These are phyloP conservation scores for Lochmaea crataegi DNA, from an alignment of 2,888 invertebrate species.

Conservation along the genomic window DNA sequence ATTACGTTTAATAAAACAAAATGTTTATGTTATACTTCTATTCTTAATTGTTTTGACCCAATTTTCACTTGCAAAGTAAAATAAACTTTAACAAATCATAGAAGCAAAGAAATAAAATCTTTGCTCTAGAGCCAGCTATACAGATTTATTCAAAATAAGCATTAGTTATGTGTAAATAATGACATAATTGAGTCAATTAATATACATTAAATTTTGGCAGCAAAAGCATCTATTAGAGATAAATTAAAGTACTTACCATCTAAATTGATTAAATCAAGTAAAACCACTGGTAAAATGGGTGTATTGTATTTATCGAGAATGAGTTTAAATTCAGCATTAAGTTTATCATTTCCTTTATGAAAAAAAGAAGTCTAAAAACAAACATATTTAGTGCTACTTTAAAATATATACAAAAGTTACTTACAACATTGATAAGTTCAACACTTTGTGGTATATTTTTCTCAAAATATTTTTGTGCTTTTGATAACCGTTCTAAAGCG, in stretches of 20 bases:
- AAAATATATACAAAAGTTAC: constrained; percentile 50
- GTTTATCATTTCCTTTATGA: constrained; percentile 84
- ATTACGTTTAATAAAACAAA: constrained; percentile 18
- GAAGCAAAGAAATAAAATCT: background rate
- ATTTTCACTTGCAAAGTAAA: constrained; percentile 10
- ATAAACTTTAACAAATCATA: constrained; percentile 6
- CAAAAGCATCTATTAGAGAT: constrained; percentile 1
- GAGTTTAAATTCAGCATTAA: constrained; percentile 90
- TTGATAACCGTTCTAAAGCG: constrained; percentile 85
- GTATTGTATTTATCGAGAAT: constrained; percentile 87
- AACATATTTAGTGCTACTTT: constrained; percentile 3
- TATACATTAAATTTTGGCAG: background rate
- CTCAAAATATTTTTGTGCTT: constrained; percentile 91
- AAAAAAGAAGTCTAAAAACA: constrained; percentile 75
- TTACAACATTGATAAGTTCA: constrained; percentile 92
- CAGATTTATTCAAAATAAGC: too few relatives aligned
- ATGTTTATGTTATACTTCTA: constrained; percentile 23
- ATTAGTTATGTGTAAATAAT: too few relatives aligned
- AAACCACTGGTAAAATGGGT: constrained; percentile 86
- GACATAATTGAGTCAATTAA: too few relatives aligned
- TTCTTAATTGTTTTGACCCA: constrained; percentile 21
- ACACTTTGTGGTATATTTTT: constrained; percentile 93
- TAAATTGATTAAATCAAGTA: constrained; percentile 84
- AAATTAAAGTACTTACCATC: constrained; percentile 51
- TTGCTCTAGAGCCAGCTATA: too few relatives aligned